Percentiles rank a stretch among this genome's conserved stretches.
Conservation (phyloP, 1,140 invertebrate species). For the Eurosta solidaginis region DNA sequence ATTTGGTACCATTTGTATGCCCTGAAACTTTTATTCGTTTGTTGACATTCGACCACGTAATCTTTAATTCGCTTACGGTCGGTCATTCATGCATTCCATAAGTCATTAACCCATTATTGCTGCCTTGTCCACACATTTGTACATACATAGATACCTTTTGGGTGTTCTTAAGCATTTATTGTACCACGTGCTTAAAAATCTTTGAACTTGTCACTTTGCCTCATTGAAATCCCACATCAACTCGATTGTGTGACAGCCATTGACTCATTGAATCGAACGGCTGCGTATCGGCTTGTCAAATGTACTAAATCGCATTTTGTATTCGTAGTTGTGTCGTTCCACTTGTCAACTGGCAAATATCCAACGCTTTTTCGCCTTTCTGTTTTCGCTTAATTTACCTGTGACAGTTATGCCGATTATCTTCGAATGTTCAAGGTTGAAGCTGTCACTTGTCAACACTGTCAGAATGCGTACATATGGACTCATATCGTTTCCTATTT, state of each 20-base stretch:
- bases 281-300: neutral
- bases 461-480: too few relatives aligned
- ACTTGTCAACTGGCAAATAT: constrained; percentile 48
- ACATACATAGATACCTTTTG: neutral
- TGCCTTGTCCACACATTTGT: constrained; percentile 9
- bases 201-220: constrained; percentile 46
- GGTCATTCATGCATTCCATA: neutral
- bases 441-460: constrained; percentile 55
- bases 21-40: neutral
- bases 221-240: constrained; percentile 41
- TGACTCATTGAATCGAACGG: too few relatives aligned
- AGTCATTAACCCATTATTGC: neutral
- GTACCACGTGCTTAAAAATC: neutral
- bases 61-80: too few relatives aligned
- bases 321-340: constrained; percentile 44
- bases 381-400: constrained; percentile 26
- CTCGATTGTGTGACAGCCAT: neutral
- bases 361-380: constrained; percentile 39
- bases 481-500: too few relatives aligned
- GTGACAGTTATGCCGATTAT: constrained; percentile 55
- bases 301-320: neutral
- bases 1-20: neutral
- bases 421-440: constrained; percentile 52
- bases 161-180: neutral
- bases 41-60: constrained; percentile 10